phyloP scores from a whole-genome alignment of 1,140 invertebrate species.

The Agrypnia vestita region DNA sequence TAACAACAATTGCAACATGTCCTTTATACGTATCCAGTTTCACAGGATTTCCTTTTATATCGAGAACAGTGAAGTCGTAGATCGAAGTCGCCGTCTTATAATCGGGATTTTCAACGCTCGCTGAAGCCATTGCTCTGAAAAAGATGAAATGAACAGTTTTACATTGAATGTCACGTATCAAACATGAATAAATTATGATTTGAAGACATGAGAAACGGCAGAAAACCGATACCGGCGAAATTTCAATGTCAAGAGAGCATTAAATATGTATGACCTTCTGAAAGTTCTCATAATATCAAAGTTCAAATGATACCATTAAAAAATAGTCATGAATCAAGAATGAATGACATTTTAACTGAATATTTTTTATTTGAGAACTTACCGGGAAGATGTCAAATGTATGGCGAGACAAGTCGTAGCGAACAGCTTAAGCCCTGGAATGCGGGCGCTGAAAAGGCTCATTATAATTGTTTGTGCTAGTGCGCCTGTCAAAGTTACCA shows the following conservation, averaged over 20 bases:
- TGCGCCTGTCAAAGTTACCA: conserved; percentile 36
- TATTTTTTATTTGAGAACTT: conserved; percentile 15
- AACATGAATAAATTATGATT: not conserved
- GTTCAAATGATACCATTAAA: conserved; percentile 30
- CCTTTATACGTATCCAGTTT: conserved; percentile 83
- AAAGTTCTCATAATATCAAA: not conserved
- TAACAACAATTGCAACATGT: conserved; percentile 86
- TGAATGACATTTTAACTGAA: not conserved
- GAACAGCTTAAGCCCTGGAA: conserved; percentile 43
- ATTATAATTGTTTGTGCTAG: conserved; percentile 28
- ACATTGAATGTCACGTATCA: not conserved
- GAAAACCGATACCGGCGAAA: not conserved
- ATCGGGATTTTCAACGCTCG: conserved; percentile 60
- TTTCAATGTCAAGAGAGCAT: not conserved
- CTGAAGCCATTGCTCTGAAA: conserved; percentile 55
- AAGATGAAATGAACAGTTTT: not conserved
- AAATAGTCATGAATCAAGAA: not conserved
- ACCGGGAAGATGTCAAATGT: conserved; percentile 44
- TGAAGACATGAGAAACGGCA: not conserved
- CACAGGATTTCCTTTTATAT: conserved; percentile 85
- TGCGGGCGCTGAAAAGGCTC: conserved; percentile 20
- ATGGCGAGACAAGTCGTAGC: conserved; percentile 45
- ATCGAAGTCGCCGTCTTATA: conserved; percentile 78
- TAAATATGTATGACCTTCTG: not conserved
- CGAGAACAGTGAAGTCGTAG: conserved; percentile 84